These are phyloP conservation scores for Muntiacus reevesi DNA, from an alignment of 2,113 vertebrate genomes.

Conservation along the genomic window DNA sequence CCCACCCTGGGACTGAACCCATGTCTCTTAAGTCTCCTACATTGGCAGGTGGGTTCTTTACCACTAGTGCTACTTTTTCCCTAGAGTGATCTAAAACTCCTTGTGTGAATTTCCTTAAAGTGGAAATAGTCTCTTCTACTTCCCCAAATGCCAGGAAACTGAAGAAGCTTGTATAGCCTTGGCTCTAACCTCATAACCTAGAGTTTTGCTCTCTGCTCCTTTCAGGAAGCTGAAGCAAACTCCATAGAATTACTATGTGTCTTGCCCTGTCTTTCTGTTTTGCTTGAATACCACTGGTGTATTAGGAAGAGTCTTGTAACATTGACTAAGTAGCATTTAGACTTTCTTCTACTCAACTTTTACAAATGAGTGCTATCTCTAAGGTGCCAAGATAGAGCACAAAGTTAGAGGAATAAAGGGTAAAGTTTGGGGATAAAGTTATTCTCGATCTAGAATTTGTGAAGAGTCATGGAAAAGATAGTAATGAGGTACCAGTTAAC, in stretches of 20 bases:
- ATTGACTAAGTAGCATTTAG: neutral
- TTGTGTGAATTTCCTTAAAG: neutral
- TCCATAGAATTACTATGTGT: neutral
- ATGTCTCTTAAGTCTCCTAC: neutral
- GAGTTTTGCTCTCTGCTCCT: neutral
- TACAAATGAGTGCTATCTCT: neutral
- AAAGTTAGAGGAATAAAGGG: neutral
- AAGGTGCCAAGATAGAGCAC: neutral
- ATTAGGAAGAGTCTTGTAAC: neutral
- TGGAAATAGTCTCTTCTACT: neutral
- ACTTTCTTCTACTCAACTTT: neutral
- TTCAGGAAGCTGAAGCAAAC: neutral
- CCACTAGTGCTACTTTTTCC: neutral
- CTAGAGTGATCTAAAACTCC: neutral
- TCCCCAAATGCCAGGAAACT: neutral
- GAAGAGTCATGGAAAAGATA: neutral
- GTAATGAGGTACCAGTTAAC: neutral
- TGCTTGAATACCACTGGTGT: no score
- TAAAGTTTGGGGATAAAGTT: neutral
- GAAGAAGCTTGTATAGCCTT: neutral
- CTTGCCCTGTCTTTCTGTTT: neutral
- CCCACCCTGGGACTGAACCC: accelerated
- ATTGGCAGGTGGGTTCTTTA: neutral
- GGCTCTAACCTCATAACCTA: neutral
- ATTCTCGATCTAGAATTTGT: neutral